Evolutionary conservation across 2,888 invertebrate species (phyloP).

Genomic region (Tyria jacobaeae): DNA sequence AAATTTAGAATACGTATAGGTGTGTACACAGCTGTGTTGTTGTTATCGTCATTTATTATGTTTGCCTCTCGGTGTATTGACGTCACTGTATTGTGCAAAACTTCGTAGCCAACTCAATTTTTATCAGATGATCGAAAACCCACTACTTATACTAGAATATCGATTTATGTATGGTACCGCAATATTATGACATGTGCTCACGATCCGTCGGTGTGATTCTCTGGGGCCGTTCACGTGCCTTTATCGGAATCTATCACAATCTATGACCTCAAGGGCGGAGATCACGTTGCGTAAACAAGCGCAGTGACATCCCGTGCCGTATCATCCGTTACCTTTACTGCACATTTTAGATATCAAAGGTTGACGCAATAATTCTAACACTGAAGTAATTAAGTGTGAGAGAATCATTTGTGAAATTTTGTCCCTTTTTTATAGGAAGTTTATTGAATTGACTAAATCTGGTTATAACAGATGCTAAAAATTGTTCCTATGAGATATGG

Average conservation of each 20-base stretch:
- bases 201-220: slow-evolving; percentile 55
- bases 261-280: slow-evolving; percentile 58
- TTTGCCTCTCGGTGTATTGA: slow-evolving; percentile 42
- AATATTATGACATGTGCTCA: slow-evolving; percentile 60
- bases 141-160: slow-evolving; percentile 31
- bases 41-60: slow-evolving; percentile 38
- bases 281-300: slow-evolving; percentile 61
- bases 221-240: slow-evolving; percentile 57
- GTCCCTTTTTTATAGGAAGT: no score
- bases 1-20: slow-evolving; percentile 38
- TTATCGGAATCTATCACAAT: slow-evolving; percentile 58
- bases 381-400: not conserved
- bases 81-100: slow-evolving; percentile 46
- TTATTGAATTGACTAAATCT: no score
- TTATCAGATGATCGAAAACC: slow-evolving; percentile 45
- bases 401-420: no score
- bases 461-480: not conserved
- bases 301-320: slow-evolving; percentile 43
- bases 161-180: slow-evolving; percentile 49
- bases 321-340: slow-evolving; percentile 39
- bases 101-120: slow-evolving; percentile 34
- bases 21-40: slow-evolving; percentile 41
- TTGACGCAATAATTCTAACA: slow-evolving; percentile 11
- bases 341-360: slow-evolving; percentile 24
- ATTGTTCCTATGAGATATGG: not conserved